Evolutionary conservation across 1,140 invertebrate genomes (phyloP).

Genomic region (Drosophila carrolli): DNA sequence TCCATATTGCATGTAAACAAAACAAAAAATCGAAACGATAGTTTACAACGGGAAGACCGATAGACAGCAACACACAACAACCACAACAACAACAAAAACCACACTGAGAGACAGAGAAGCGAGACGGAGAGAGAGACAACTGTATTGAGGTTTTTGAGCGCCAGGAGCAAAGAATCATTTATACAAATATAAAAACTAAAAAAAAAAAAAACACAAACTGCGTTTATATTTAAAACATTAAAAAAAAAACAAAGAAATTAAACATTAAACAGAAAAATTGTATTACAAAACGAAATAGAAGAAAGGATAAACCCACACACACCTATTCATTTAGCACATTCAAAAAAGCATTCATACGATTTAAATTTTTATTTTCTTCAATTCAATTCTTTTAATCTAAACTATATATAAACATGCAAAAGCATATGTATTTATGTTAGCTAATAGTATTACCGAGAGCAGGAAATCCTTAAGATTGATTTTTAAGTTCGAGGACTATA

Average conservation of each 20-base stretch:
- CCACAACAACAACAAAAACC: conserved; percentile 24
- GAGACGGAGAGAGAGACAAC: conserved; percentile 51
- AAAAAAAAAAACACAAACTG: conserved; percentile 53
- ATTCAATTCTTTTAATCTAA: conserved; percentile 16
- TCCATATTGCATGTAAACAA: conserved; percentile 59
- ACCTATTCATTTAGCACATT: conserved; percentile 15
- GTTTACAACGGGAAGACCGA: conserved; percentile 65
- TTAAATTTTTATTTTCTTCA: conserved; percentile 1
- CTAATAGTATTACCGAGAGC: conserved; percentile 35
- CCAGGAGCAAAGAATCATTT: conserved; percentile 77
- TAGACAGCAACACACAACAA: conserved; percentile 61
- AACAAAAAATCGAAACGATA: conserved; percentile 61
- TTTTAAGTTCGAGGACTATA: conserved; percentile 11
- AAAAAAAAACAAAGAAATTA: conserved; percentile 20
- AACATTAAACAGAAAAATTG: conserved; percentile 54
- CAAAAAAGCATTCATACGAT: conserved; percentile 15
- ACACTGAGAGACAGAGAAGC: conserved; percentile 46
- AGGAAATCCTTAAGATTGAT: conserved; percentile 5
- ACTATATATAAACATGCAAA: conserved; percentile 13
- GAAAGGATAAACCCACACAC: conserved; percentile 20
- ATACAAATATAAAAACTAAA: conserved; percentile 67
- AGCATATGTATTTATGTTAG: conserved; percentile 45
- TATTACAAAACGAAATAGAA: conserved; percentile 30
- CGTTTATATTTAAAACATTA: conserved; percentile 65
- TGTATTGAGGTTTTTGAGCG: conserved; percentile 68